Base-by-base conservation (phyloP, 2,888 invertebrate genomes). In the Luffia ferchaultella region DNA sequence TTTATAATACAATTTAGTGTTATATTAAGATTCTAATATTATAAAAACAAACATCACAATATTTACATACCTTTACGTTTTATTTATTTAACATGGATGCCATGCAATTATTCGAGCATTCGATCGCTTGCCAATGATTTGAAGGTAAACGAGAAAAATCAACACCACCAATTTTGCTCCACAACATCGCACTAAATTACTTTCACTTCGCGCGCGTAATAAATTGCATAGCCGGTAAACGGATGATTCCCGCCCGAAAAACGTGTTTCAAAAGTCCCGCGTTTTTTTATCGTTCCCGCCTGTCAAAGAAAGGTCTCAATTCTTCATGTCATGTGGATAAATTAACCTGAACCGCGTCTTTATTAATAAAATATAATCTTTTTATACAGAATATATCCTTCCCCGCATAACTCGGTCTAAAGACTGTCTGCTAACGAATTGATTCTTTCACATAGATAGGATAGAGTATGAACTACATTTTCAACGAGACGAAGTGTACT, bases 401-500 rank as follows among this genome's bases (percentile, higher is more conserved):
- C 12, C 12, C 5, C 30, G 30, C 12, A 30, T 30, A 30, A 30
- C 3, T 12, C 30, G 30, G 5, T 30, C 12, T 7, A 12, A 3
- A 58, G 54, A 52, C 57, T 52, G 59, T 54, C 53, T 58, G 55
- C 57, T 57, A 63, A 59, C 61, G 57, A 63, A 61, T 60, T 60
- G 59, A 62, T 61, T 60, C 53, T 55, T 56, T 55, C 53, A 56
- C 54, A 55, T 58, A 60, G 62, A 62, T 61, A 60, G 57, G 55
- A 53, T 53, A 58, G 60, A 62, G 55, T 58, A 52, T 55, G 12
- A 30, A 7, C 30, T 30, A 12, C n/a, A 12, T 30, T 30, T 30
- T 30, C 30, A 30, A 30, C 30, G 12, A 30, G 30, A n/a, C n/a
- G n/a, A n/a, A 30, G 30, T 68, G 65, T 70, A 70, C 73, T 68